Base-by-base conservation (phyloP, 1,140 invertebrate genomes). In the Atta texana region DNA sequence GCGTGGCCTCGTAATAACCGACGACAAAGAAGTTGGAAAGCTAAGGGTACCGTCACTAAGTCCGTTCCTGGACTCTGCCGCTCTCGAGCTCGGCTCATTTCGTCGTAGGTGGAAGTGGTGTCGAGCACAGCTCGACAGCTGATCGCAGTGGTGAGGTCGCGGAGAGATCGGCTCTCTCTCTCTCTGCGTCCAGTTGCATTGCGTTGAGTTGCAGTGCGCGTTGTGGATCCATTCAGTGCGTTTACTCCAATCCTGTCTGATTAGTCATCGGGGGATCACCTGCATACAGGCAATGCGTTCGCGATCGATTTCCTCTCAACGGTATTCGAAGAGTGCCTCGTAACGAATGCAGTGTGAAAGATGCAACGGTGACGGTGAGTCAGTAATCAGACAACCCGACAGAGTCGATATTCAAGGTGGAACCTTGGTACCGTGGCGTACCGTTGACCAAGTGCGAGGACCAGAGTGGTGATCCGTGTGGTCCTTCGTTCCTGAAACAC, bases 111-210 rank as follows among this genome's bases (percentile, higher is more conserved):
- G 87, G 85, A 84, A 86, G n/a, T 75, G 74, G 84, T 80, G 76
- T 69, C 76, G 90, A 75, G 80, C 53, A 89, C 74, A 87, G 76
- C 72, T 18, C 74, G 87, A 92, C 92, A 92, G 91, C 92, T 92
- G 92, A 92, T 91, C 88, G 86, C 66, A 68, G 87, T 86, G 71
- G 57, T 84, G 80, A 57, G 39, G 87, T 76, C 66, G 72, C 28
- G 31, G 21, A 34, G 49, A 69, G 88, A 72, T 77, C 81, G 76
- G 68, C 68, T 64, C 55, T 91, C 81, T 64, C 55, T 91, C 81
- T 80, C 86, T 39, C 31, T 31, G 66, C 31, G 72, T 87, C 0
- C 85, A 87, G 63, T 89, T 21, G 84, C 63, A 77, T 87, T 21
- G 84, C 63, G 74, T 87, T 0, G 77, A 87, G 71, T 89, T 21